phyloP scores from a whole-genome alignment of 2,797 vertebrate genomes.

The Anguilla pacifica region DNA sequence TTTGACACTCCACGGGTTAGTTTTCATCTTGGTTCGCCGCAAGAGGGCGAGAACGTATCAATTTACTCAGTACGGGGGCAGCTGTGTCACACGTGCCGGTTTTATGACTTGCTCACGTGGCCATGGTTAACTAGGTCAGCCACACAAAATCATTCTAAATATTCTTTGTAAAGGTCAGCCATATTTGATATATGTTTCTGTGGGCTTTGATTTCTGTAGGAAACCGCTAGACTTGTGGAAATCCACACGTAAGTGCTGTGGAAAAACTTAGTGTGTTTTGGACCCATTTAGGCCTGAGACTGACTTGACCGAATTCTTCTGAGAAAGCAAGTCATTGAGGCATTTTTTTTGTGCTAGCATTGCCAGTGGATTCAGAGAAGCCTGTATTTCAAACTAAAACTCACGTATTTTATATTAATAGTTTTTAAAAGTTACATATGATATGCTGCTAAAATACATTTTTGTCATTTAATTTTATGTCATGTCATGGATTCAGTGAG shows the following conservation, averaged over 20 bases:
- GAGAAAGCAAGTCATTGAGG: not conserved
- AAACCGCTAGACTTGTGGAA: not conserved
- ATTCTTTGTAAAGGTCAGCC: not conserved
- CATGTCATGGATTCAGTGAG: not conserved
- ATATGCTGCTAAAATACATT: not conserved
- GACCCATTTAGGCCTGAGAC: not conserved
- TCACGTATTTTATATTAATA: not conserved
- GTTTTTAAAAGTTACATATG: not conserved
- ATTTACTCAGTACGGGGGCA: not conserved
- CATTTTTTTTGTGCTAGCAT: not conserved
- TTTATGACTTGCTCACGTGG: not conserved
- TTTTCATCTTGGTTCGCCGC: constrained; percentile 11
- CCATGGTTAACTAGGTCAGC: not conserved
- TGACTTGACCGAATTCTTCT: not conserved
- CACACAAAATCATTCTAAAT: not conserved
- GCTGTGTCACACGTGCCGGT: not conserved
- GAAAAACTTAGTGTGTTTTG: not conserved
- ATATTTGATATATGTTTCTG: not conserved
- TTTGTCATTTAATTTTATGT: not conserved
- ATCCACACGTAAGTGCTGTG: constrained; percentile 10
- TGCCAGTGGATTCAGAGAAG: not conserved
- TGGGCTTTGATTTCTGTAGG: not conserved
- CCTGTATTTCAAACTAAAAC: not conserved
- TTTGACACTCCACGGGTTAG: not conserved
- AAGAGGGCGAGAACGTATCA: constrained; percentile 16